A percentile compares a stretch with the other conserved stretches of the same genome.
These are phyloP conservation scores for Empis livida DNA, from an alignment of 2,888 invertebrate genomes.

Conservation along the genomic window DNA sequence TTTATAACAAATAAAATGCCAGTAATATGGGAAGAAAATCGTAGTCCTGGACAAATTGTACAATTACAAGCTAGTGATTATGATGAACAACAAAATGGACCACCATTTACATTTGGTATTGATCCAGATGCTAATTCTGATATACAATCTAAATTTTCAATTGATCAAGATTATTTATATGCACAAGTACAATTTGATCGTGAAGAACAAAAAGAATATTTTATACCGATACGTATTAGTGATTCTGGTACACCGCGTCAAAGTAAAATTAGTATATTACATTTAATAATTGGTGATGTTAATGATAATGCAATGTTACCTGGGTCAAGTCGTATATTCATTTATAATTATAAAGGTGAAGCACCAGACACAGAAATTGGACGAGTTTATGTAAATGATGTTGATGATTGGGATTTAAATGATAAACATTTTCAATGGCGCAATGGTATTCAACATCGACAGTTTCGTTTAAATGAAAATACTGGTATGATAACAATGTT, in stretches of 20 bases:
- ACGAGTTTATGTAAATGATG: conserved; percentile 74
- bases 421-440: conserved; percentile 80
- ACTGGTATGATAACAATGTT: conserved; percentile 84
- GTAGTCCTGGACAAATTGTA: conserved; percentile 53
- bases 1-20: conserved; percentile 67
- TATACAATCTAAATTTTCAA: conserved; percentile 57
- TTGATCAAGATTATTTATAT: conserved; percentile 53
- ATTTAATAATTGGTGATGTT: conserved; percentile 83
- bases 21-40: conserved; percentile 75
- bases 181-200: conserved; percentile 72
- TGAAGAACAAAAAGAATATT: conserved; percentile 74
- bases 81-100: conserved; percentile 71
- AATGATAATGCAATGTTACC: conserved; percentile 87
- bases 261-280: conserved; percentile 72
- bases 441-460: conserved; percentile 37
- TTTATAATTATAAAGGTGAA: conserved; percentile 86
- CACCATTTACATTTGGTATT: conserved; percentile 61
- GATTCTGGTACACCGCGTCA: conserved; percentile 65
- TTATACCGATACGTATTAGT: conserved; percentile 76
- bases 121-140: conserved; percentile 47
- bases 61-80: conserved; percentile 64
- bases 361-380: conserved; percentile 76
- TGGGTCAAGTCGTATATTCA: conserved; percentile 81
- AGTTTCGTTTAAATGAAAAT: conserved; percentile 59
- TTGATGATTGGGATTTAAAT: conserved; percentile 92